Percentiles rank a stretch among this genome's conserved stretches.
phyloP scores from a whole-genome alignment of 1,140 invertebrate species.

The Temnothorax longispinosus region DNA sequence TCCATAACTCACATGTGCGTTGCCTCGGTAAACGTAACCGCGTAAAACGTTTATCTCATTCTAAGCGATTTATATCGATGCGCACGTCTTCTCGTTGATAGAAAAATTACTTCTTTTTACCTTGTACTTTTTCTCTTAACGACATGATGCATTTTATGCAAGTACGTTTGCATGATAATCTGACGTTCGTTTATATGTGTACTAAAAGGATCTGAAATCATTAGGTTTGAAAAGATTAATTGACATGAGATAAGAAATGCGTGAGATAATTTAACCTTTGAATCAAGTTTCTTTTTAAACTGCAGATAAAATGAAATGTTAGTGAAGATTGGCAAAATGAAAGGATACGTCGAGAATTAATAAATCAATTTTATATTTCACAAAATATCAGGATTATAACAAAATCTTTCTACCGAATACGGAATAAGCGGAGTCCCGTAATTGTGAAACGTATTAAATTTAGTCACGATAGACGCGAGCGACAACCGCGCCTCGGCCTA shows the following conservation, averaged over 20 bases:
- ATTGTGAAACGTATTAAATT: slow-evolving; percentile 30
- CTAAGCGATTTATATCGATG: slow-evolving; percentile 37
- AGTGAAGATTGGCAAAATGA: neutral
- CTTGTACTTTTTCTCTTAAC: neutral
- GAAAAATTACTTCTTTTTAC: slow-evolving; percentile 23
- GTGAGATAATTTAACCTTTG: neutral
- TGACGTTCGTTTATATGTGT: neutral
- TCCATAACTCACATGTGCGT: neutral
- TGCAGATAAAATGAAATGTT: neutral
- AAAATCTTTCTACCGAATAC: neutral
- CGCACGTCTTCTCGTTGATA: neutral
- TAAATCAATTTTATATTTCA: neutral
- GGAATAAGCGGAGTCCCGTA: neutral
- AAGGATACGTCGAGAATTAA: neutral
- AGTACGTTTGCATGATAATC: slow-evolving; percentile 10
- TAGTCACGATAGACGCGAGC: slow-evolving; percentile 26
- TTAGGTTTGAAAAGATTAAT: neutral
- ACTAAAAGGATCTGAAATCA: neutral
- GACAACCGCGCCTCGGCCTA: slow-evolving; percentile 68
- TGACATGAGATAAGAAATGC: neutral
- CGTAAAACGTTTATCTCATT: slow-evolving; percentile 22
- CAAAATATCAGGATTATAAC: neutral
- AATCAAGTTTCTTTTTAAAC: neutral
- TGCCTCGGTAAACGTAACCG: slow-evolving; percentile 9
- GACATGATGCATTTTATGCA: neutral